Conservation (phyloP, 1,140 invertebrate species). For the Oncopodura yosiiana region DNA sequence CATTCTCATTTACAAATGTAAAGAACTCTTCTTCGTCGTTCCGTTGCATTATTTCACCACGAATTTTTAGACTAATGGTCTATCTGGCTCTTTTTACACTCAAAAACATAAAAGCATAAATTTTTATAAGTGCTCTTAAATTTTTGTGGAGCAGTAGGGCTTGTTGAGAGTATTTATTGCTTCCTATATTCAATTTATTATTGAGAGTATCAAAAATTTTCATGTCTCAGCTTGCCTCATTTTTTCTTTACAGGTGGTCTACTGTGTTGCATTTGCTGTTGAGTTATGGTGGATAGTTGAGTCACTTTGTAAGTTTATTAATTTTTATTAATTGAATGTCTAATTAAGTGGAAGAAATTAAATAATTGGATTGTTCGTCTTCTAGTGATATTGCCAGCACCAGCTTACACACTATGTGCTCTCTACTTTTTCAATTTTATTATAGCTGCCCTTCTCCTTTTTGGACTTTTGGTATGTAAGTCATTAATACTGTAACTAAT, state of each 20-base stretch:
- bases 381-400: slow-evolving; percentile 43
- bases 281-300: slow-evolving; percentile 37
- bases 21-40: too few species aligned
- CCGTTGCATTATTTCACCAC: too few species aligned
- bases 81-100: too few species aligned
- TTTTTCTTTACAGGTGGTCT: slow-evolving; percentile 33
- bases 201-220: too few species aligned
- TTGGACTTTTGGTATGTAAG: slow-evolving; percentile 53
- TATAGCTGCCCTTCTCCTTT: slow-evolving; percentile 48
- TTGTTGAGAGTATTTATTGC: too few species aligned
- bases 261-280: slow-evolving; percentile 36
- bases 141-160: too few species aligned
- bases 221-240: too few species aligned
- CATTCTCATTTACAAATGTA: too few species aligned
- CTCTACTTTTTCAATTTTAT: slow-evolving; percentile 52
- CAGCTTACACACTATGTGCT: slow-evolving; percentile 50
- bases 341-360: background rate
- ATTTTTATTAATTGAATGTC: background rate
- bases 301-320: slow-evolving; percentile 27
- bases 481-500: background rate
- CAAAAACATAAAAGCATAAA: too few species aligned
- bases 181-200: too few species aligned
- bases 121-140: too few species aligned
- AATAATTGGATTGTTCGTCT: slow-evolving; percentile 2
- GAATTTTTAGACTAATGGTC: too few species aligned